phyloP scores from a whole-genome alignment of 2,113 vertebrate species.

The Gnathonemus longibarbis region DNA sequence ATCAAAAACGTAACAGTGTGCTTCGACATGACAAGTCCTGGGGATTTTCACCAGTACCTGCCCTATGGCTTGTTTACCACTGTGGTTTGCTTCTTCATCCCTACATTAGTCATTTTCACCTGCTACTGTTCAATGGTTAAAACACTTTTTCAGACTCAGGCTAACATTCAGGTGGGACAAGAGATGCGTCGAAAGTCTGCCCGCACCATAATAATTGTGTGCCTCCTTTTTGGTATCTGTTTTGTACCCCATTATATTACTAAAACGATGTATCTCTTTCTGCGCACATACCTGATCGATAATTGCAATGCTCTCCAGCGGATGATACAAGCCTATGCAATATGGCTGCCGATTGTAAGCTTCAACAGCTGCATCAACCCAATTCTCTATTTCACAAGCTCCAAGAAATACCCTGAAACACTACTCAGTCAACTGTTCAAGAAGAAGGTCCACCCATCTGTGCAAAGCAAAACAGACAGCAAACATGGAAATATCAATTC shows the following conservation, averaged over 20 bases:
- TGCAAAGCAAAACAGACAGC: not conserved
- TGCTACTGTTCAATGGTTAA: slow-evolving; percentile 47
- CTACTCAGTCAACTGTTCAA: slow-evolving; percentile 32
- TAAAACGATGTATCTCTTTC: slow-evolving; percentile 33
- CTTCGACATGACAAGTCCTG: slow-evolving; percentile 39
- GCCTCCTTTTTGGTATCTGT: slow-evolving; percentile 43
- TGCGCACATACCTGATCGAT: slow-evolving; percentile 23
- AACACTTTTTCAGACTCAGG: slow-evolving; percentile 24
- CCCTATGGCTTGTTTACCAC: slow-evolving; percentile 40
- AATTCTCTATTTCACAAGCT: slow-evolving; percentile 45
- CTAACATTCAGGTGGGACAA: not conserved
- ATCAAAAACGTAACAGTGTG: slow-evolving; percentile 40
- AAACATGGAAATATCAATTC: not conserved
- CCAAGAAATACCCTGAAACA: not conserved
- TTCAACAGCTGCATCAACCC: slow-evolving; percentile 51
- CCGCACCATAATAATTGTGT: slow-evolving; percentile 34
- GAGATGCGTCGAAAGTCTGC: slow-evolving; percentile 37
- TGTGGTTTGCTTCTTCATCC: slow-evolving; percentile 43
- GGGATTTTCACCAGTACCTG: slow-evolving; percentile 38
- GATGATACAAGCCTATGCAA: slow-evolving; percentile 39
- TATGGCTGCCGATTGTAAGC: slow-evolving; percentile 48
- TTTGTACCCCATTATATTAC: slow-evolving; percentile 50
- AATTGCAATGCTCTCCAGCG: slow-evolving; percentile 38
- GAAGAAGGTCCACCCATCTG: slow-evolving; percentile 28
- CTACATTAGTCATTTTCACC: slow-evolving; percentile 35